Base-by-base conservation (phyloP, 2,797 vertebrate genomes). In the Halcyon chelicuti region DNA sequence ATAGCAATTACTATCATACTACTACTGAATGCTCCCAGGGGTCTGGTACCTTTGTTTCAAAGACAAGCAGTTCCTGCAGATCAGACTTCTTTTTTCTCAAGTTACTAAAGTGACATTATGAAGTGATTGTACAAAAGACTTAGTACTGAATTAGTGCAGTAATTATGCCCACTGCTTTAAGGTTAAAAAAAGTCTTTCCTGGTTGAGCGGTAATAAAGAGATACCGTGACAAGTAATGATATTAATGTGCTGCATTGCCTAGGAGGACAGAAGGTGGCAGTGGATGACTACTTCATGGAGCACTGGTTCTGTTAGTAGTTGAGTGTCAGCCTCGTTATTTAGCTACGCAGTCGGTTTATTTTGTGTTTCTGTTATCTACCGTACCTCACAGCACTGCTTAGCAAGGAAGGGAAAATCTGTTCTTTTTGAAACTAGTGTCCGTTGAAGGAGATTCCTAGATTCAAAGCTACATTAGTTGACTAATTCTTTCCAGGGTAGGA, bases 251-350 rank as follows among this genome's bases (percentile, higher is more conserved):
- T 92, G 63, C 31, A 19, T 57, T 84, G 54, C 74, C 39, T 55
- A 28, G 58, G 47, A 84, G 51, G 89, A 88, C 94, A 94, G 94
- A 88, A 96, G 88, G 49, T 96, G 92, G 86, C 89, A 86, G 91
- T 95, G 75, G 51, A 80, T 94, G 87, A 91, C 65, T 94, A 33
- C 12, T 51, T 10, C 46, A 46, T 33, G 26, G 35, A 87, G 19
- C 37, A 15, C 14, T 63, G 46, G 3, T 52, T 83, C 57, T 1
- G 1, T 76, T 39, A 54, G 8, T 55, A 60, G 31, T 65, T 61
- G 39, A 77, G 37, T 10, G 20, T 19, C 21, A 93, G 21, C 33
- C 23, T 70, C 33, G 5, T 72, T 83, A 74, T 44, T 90, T 74
- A 58, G 46, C 46, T 33, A 35, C 5, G 22, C 25, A 31, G 19